Base-by-base conservation (phyloP, 2,888 invertebrate genomes). In the Endotricha flammealis region DNA sequence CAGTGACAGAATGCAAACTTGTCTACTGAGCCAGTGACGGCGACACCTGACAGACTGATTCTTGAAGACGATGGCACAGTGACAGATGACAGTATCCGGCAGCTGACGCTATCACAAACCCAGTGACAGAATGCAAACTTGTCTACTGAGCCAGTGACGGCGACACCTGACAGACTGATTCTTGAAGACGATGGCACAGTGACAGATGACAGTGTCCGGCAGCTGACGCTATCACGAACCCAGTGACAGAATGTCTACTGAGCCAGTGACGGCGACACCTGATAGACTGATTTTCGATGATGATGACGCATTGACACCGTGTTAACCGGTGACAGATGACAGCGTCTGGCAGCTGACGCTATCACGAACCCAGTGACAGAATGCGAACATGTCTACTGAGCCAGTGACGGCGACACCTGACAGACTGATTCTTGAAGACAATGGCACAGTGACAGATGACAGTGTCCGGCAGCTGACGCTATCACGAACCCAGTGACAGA, bases 291-390 rank as follows among this genome's bases (percentile, higher is more conserved):
- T 9, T 20, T 2, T 20, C 20, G n/a, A 2, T 6, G 6, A 6
- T 20, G 2, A 20, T 11, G 10, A 9, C n/a, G n/a, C n/a, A n/a
- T n/a, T n/a, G n/a, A n/a, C n/a, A n/a, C n/a, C n/a, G 25, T 6
- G 9, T n/a, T 23, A 10, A 27, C n/a, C 12, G 7, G 11, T 7
- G 24, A n/a, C n/a, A n/a, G 29, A 5, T 25, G 14, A 29, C 10
- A 14, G 27, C n/a, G 5, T 25, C 7, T 24, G 1, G 12, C 12
- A 11, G 24, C 8, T 16, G 16, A 6, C 31, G 35, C 2, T 17
- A 29, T 33, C 31, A 28, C 5, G 48, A 37, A 53, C 64, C 68
- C 71, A 70, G 69, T 70, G 68, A 64, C 57, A 62, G 43, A 44
- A 39, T 39, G 7, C 10, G 17, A 29, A 46, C 48, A 35, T 53